Evolutionary conservation across 2,113 vertebrate species (phyloP).

Genomic region (Penelope pileata): DNA sequence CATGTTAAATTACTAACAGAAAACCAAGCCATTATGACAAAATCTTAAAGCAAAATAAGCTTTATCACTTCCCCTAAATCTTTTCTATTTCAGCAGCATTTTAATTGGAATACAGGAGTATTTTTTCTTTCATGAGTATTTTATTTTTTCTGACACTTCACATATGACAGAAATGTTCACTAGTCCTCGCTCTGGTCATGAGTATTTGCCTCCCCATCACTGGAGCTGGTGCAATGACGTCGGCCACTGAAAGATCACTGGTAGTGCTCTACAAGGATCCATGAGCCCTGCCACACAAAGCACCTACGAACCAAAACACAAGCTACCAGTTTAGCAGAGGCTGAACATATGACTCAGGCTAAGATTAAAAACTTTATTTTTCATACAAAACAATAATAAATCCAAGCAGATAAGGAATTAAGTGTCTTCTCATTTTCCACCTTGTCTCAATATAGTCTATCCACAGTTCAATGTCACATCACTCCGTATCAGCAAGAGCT

Average conservation of each 20-base stretch:
- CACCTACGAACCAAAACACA: background rate
- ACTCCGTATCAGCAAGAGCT: constrained; percentile 67
- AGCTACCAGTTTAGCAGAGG: background rate
- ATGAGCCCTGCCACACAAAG: background rate
- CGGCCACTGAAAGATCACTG: background rate
- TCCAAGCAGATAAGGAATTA: constrained; percentile 40
- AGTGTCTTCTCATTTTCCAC: constrained; percentile 15
- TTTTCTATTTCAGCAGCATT: background rate
- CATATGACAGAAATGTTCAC: background rate
- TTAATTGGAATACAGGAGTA: background rate
- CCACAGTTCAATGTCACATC: constrained; percentile 61
- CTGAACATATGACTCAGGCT: background rate
- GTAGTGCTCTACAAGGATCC: background rate
- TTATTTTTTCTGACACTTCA: background rate
- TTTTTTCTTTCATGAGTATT: background rate
- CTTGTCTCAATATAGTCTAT: constrained; percentile 17
- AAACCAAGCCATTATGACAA: background rate
- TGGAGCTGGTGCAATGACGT: background rate
- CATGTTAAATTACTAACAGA: background rate
- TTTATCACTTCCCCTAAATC: background rate
- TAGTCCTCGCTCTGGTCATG: background rate
- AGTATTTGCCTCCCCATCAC: background rate
- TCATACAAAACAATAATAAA: constrained; percentile 72
- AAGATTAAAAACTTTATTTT: constrained; percentile 72
- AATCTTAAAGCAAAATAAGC: background rate